phyloP scores from a whole-genome alignment of 2,797 vertebrate species.

The Enteromius unitaeniatus region DNA sequence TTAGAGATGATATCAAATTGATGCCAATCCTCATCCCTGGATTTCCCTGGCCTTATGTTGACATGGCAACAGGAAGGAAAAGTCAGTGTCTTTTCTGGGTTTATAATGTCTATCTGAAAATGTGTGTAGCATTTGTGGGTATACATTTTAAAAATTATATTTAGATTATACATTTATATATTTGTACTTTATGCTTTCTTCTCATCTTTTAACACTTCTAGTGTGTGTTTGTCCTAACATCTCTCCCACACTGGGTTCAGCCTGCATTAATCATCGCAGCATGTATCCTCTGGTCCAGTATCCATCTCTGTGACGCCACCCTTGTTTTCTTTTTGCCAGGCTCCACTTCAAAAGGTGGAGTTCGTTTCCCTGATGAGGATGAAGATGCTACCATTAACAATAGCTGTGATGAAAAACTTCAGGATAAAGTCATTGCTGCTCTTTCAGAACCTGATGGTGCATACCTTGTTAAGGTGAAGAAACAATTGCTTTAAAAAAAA shows the following conservation, averaged over 20 bases:
- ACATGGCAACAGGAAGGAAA: constrained; percentile 66
- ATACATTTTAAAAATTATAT: not conserved
- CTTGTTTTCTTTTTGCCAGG: constrained; percentile 56
- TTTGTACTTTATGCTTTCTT: not conserved
- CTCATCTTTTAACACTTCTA: not conserved
- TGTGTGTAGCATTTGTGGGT: not conserved
- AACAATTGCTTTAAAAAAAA: not conserved
- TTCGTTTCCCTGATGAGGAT: constrained; percentile 71
- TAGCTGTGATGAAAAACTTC: constrained; percentile 66
- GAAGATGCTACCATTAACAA: constrained; percentile 67
- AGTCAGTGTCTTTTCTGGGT: constrained; percentile 47
- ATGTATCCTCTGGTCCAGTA: constrained; percentile 40
- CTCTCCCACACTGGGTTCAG: constrained; percentile 22
- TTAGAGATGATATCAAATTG: constrained; percentile 43
- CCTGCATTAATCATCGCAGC: constrained; percentile 27
- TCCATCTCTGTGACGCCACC: constrained; percentile 12
- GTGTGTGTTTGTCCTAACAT: constrained; percentile 28
- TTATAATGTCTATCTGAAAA: constrained; percentile 1
- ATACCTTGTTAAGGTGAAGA: constrained; percentile 75
- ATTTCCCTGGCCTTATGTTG: constrained; percentile 48
- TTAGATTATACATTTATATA: not conserved
- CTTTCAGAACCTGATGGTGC: constrained; percentile 70
- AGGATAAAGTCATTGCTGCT: constrained; percentile 67
- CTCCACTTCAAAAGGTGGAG: constrained; percentile 73
- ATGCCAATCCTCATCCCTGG: constrained; percentile 12